These are phyloP conservation scores for Neomonachus schauinslandi DNA, from an alignment of 2,113 vertebrate species.

Conservation along the genomic window DNA sequence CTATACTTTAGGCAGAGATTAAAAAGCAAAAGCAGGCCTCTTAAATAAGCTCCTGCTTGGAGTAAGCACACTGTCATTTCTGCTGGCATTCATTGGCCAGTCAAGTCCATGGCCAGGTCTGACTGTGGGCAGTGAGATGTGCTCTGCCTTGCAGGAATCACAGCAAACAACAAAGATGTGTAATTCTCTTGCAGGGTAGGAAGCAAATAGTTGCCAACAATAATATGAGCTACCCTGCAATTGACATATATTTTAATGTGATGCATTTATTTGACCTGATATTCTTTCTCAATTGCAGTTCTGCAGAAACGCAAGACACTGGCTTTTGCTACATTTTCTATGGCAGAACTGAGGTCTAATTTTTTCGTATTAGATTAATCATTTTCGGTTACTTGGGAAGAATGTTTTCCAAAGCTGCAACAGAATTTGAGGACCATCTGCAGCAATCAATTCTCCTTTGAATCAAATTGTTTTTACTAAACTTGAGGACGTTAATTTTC, in stretches of 20 bases:
- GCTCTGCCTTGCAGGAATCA: not conserved
- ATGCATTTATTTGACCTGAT: not conserved
- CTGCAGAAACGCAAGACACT: not conserved
- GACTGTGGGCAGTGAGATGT: not conserved
- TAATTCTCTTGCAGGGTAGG: not conserved
- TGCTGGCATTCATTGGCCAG: not conserved
- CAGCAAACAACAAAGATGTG: not conserved
- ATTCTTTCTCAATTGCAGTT: not conserved
- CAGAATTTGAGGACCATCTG: not conserved
- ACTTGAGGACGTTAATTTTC: not conserved
- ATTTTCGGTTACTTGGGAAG: not conserved
- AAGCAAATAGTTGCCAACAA: not conserved
- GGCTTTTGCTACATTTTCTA: not conserved
- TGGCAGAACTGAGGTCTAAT: not conserved
- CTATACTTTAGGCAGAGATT: not conserved
- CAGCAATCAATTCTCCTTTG: not conserved
- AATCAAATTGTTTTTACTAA: slow-evolving; percentile 33
- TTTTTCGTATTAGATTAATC: not conserved
- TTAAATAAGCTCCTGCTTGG: not conserved
- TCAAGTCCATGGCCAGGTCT: not conserved
- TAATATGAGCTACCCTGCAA: not conserved
- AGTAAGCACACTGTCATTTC: not conserved
- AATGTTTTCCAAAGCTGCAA: slow-evolving; percentile 14
- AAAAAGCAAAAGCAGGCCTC: not conserved
- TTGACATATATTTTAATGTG: not conserved